These are phyloP conservation scores for Apoderus coryli DNA, from an alignment of 2,888 invertebrate genomes.

Conservation along the genomic window DNA sequence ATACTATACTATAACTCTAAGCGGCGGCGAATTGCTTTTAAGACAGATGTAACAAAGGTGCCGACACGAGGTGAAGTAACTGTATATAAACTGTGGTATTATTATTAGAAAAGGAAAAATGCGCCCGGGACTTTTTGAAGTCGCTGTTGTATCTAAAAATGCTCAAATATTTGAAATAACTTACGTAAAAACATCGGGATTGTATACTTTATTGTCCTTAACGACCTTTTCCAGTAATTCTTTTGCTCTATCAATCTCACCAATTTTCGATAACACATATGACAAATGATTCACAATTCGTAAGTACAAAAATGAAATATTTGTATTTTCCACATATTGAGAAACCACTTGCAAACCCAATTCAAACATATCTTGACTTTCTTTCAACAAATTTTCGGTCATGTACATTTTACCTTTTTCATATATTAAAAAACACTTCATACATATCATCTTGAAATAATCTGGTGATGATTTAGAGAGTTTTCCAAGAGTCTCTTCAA, in stretches of 20 bases:
- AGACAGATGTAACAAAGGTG: too few relatives aligned
- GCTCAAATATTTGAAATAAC: too few relatives aligned
- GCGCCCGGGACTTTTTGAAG: too few relatives aligned
- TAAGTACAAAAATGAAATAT: slow-evolving; percentile 35
- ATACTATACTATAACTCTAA: too few relatives aligned
- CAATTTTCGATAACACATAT: slow-evolving; percentile 40
- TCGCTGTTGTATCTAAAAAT: too few relatives aligned
- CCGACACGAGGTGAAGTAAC: too few relatives aligned
- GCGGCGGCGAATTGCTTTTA: too few relatives aligned
- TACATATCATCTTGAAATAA: slow-evolving; percentile 23
- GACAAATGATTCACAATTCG: slow-evolving; percentile 43
- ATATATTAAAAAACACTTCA: slow-evolving; percentile 29
- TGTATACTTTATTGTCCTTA: slow-evolving; percentile 18
- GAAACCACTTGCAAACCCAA: slow-evolving; percentile 23
- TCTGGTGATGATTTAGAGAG: slow-evolving; percentile 15
- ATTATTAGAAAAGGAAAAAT: too few relatives aligned
- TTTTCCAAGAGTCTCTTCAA: slow-evolving; percentile 17
- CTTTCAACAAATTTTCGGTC: slow-evolving; percentile 19
- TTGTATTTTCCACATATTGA: slow-evolving; percentile 20
- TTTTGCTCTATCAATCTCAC: slow-evolving; percentile 34
- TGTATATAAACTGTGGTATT: too few relatives aligned
- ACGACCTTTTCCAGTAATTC: slow-evolving; percentile 38
- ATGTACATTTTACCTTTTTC: slow-evolving; percentile 29
- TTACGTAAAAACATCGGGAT: slow-evolving; percentile 24
- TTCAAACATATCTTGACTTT: slow-evolving; percentile 23